Conservation (phyloP, 2,113 vertebrate genomes). For the Syngnathus typhle region DNA sequence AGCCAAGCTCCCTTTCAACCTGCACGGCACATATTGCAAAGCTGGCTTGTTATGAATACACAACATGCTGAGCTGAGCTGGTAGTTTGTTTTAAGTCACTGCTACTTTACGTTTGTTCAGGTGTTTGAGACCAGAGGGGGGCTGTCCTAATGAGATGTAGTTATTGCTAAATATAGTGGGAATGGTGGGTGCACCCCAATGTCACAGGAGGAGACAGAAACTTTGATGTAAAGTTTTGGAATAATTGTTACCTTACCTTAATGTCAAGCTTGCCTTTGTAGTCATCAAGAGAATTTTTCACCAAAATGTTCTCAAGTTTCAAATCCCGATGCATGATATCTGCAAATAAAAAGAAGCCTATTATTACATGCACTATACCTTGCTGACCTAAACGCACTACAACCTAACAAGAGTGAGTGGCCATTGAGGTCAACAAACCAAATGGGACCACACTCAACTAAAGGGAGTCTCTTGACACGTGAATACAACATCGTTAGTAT, state of each 20-base stretch:
- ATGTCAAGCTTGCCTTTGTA: conserved; percentile 75
- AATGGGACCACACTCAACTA: not conserved
- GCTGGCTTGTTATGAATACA: conserved; percentile 36
- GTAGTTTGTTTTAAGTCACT: conserved; percentile 46
- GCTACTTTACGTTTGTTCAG: conserved; percentile 33
- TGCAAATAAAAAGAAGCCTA: conserved; percentile 52
- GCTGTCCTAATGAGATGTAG: conserved; percentile 48
- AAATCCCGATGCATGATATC: conserved; percentile 81
- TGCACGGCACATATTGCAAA: conserved; percentile 34
- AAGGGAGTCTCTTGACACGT: not conserved
- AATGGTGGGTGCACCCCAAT: conserved; percentile 4
- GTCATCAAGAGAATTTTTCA: conserved; percentile 75
- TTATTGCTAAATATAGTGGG: conserved; percentile 35
- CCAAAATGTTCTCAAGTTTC: conserved; percentile 88
- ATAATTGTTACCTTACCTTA: conserved; percentile 70
- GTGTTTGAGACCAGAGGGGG: conserved; percentile 38
- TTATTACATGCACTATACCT: not conserved
- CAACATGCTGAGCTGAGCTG: conserved; percentile 43
- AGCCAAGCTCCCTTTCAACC: conserved; percentile 35
- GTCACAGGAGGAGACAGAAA: conserved; percentile 12
- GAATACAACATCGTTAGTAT: no score
- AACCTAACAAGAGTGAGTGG: not conserved
- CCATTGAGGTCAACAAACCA: not conserved
- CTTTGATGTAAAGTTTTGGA: conserved; percentile 11
- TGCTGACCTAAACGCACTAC: not conserved